These are phyloP conservation scores for Chlamydotis undulata DNA, from an alignment of 2,113 vertebrate genomes.

Conservation along the genomic window DNA sequence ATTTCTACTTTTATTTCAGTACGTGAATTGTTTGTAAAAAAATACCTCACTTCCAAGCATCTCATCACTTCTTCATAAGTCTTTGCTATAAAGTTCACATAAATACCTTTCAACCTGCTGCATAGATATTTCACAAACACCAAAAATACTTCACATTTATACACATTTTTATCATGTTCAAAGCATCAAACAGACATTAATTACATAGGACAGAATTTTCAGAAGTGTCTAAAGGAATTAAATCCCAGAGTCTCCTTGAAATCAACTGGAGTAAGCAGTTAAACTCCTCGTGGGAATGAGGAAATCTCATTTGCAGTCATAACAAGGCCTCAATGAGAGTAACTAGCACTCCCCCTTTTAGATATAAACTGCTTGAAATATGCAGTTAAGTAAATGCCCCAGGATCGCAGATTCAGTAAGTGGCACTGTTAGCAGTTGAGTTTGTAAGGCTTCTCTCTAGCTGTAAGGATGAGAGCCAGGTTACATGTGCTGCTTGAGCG, in stretches of 20 bases:
- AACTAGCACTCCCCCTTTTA: background rate
- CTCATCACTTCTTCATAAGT: background rate
- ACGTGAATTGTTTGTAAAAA: background rate
- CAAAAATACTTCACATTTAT: background rate
- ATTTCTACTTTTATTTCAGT: background rate
- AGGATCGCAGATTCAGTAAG: background rate
- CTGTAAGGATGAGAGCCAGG: background rate
- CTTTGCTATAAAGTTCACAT: background rate
- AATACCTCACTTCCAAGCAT: background rate
- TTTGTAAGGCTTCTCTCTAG: background rate
- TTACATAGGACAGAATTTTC: background rate
- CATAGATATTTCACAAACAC: background rate
- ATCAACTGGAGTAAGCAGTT: background rate
- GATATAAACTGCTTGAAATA: background rate
- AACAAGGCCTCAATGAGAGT: background rate
- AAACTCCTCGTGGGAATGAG: background rate
- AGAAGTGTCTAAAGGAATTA: slow-evolving; percentile 7
- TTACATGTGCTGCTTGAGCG: background rate
- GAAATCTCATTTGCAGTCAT: background rate
- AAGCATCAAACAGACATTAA: background rate
- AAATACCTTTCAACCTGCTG: background rate
- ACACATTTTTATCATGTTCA: background rate
- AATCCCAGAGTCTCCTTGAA: background rate
- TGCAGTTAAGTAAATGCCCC: background rate
- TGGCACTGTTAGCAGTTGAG: background rate